A percentile compares a stretch with the other conserved stretches of the same genome.
These are phyloP conservation scores for Julus scanicus DNA, from an alignment of 2,888 invertebrate species.

Conservation along the genomic window DNA sequence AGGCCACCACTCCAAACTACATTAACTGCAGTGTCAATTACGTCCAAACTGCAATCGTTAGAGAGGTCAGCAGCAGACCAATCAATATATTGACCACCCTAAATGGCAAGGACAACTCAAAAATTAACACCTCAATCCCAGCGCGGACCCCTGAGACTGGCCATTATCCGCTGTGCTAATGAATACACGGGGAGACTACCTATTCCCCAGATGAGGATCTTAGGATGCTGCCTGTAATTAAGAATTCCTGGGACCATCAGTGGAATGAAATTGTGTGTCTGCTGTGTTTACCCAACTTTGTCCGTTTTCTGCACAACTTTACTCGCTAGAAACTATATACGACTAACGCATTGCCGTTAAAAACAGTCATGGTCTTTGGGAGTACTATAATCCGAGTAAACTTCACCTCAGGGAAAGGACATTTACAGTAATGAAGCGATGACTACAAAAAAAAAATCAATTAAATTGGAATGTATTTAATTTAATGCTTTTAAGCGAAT, in stretches of 20 bases:
- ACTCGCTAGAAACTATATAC: neutral
- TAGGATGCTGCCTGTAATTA: conserved; percentile 52
- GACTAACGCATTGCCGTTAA: neutral
- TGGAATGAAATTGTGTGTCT: conserved; percentile 38
- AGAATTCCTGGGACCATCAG: conserved; percentile 53
- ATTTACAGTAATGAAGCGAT: conserved; percentile 37
- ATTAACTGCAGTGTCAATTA: conserved; percentile 51
- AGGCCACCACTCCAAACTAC: conserved; percentile 40
- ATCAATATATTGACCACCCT: conserved; percentile 52
- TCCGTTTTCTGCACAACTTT: neutral
- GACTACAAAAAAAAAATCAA: conserved; percentile 7
- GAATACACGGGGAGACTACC: conserved; percentile 48
- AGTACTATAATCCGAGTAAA: neutral
- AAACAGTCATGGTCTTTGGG: neutral
- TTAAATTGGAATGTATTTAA: conserved; percentile 8
- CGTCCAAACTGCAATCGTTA: conserved; percentile 51
- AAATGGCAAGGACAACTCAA: conserved; percentile 53
- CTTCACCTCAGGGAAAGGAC: conserved; percentile 26
- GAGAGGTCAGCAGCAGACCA: conserved; percentile 41
- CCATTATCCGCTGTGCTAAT: conserved; percentile 18
- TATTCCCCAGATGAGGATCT: conserved; percentile 47
- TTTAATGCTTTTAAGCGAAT: neutral
- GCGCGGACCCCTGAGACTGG: conserved; percentile 29
- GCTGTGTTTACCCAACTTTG: neutral
- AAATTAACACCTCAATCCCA: conserved; percentile 51